phyloP scores from a whole-genome alignment of 2,113 vertebrate genomes.

The Salvelinus namaycush region DNA sequence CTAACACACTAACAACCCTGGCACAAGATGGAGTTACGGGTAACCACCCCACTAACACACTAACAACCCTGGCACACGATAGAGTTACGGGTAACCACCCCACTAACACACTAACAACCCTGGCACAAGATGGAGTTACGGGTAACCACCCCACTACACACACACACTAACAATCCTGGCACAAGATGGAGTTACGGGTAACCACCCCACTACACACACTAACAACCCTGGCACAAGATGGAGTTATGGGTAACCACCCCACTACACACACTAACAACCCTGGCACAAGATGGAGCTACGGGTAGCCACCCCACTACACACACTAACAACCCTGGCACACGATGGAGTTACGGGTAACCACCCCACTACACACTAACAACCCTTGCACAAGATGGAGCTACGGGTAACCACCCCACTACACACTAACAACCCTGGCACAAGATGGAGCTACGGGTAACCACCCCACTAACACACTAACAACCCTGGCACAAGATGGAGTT shows the following conservation, averaged over 20 bases:
- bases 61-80: conserved; percentile 98
- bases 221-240: conserved; percentile 99
- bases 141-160: conserved; percentile 60
- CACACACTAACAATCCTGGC: too few species aligned
- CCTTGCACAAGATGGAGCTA: conserved; percentile 98
- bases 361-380: conserved; percentile 72
- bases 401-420: conserved; percentile 70
- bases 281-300: conserved; percentile 99
- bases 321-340: too few species aligned
- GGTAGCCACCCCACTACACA: conserved; percentile 60
- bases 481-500: too few species aligned
- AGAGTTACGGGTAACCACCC: conserved; percentile 84
- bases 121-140: conserved; percentile 99
- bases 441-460: conserved; percentile 89
- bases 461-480: too few species aligned
- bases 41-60: too few species aligned
- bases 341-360: too few species aligned
- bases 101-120: conserved; percentile 61
- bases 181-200: too few species aligned
- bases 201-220: too few species aligned
- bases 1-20: too few species aligned
- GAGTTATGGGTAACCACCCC: conserved; percentile 82
- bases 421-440: conserved; percentile 89
- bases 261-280: conserved; percentile 61
- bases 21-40: too few species aligned